Base-by-base conservation (phyloP, 1,140 invertebrate species). In the Drosophila obscura region DNA sequence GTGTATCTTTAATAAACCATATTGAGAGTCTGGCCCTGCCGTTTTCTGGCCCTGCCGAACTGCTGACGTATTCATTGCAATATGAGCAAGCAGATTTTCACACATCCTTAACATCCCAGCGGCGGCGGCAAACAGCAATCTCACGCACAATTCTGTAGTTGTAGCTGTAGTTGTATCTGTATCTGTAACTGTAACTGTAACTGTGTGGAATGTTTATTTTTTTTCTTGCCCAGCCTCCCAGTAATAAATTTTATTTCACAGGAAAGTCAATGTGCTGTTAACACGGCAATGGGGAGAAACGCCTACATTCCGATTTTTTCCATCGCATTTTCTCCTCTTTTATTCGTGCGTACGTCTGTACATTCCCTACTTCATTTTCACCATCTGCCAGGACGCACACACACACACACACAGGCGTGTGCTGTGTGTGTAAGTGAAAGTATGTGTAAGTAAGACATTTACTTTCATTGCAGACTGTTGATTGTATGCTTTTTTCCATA, bases 401-500 rank as follows among this genome's bases (percentile, higher is more conserved):
- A 43, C 35, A 48, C 46, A 50, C 16, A 22, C 28, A 43, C 19
- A 58, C 24, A 50, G 19, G 22, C 4, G 22, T 44, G 50, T 48
- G 53, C 48, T 60, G 6, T 48, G 35, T 39, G 45, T 57, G 53
- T 46, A 16, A 50, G 31, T 43, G 45, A 24, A 59, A 51, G 49
- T 61, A 66, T 75, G 63, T 79, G 69, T 77, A 73, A 79, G 76
- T 88, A 78, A 88, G 79, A 88, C 83, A 87, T 87, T 88, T 83
- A 73, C 79, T 88, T 87, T 87, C 82, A 87, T 82, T 79, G 83
- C 82, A 82, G 66, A 76, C 83, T 73, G 77, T 84, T 87, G 79
- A 87, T 88, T 88, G 79, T 82, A 72, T 69, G 71, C 43, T 61
- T 66, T 68, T 68, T 78, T 81, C 35, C 80, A 76, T 80, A 75